Evolutionary conservation across 2,113 vertebrate genomes (phyloP).

Genomic region (Calidris pygmaea): DNA sequence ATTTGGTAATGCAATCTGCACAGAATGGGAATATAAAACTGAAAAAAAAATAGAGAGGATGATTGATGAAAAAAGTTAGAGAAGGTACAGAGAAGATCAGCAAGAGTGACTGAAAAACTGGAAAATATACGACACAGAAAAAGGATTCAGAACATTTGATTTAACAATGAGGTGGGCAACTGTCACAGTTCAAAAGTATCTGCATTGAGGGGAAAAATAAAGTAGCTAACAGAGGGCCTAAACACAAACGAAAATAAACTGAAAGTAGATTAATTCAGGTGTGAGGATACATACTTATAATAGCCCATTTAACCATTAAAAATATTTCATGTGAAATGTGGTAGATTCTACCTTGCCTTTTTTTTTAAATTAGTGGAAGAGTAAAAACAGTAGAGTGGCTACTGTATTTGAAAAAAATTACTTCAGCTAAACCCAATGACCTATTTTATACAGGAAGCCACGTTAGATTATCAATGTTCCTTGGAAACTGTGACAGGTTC

Average conservation of each 20-base stretch:
- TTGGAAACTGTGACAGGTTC: not conserved
- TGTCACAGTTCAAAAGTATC: not conserved
- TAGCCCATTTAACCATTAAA: not conserved
- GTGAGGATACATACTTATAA: not conserved
- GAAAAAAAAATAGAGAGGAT: not conserved
- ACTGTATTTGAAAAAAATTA: not conserved
- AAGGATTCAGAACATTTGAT: not conserved
- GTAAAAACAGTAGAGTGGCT: not conserved
- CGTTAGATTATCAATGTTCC: not conserved
- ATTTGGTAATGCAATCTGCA: not conserved
- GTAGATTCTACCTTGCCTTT: not conserved
- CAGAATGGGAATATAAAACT: not conserved
- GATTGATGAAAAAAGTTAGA: not conserved
- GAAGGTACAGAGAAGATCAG: not conserved
- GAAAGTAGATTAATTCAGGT: not conserved
- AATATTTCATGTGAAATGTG: not conserved
- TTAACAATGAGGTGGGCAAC: not conserved
- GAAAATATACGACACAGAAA: not conserved
- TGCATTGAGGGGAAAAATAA: not conserved
- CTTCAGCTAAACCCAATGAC: constrained; percentile 11
- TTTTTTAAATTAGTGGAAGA: not conserved
- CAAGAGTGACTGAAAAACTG: not conserved
- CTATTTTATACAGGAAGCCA: not conserved
- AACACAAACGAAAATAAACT: not conserved
- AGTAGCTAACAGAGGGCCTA: not conserved